Conservation (phyloP, 2,113 vertebrate genomes). For the Platanista minor region DNA sequence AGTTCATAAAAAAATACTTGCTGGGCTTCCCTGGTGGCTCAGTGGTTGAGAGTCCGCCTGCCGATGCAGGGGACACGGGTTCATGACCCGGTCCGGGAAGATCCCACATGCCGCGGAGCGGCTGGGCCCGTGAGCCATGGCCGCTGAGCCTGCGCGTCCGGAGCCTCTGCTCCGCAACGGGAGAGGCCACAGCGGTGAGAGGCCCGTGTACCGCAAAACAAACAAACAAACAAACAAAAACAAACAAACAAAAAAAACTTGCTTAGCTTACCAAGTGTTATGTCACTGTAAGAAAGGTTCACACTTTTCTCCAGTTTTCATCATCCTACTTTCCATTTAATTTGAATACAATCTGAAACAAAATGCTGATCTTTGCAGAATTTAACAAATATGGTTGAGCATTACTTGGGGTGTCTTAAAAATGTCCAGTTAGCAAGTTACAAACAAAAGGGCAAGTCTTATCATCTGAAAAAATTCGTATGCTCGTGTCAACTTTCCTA, state of each 20-base stretch:
- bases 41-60: too few species aligned
- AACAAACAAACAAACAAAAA: too few species aligned
- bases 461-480: not conserved
- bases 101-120: too few species aligned
- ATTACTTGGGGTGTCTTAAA: constrained; percentile 25
- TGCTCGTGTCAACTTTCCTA: not conserved
- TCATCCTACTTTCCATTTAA: not conserved
- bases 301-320: constrained; percentile 5
- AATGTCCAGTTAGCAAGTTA: constrained; percentile 38
- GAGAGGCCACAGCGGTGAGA: too few species aligned
- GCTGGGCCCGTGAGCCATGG: too few species aligned
- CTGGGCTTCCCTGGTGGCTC: too few species aligned
- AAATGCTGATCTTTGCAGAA: constrained; percentile 49
- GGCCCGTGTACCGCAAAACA: too few species aligned
- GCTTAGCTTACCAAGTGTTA: not conserved
- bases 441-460: not conserved
- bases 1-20: not conserved
- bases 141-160: too few species aligned
- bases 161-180: too few species aligned
- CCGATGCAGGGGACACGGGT: too few species aligned
- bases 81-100: too few species aligned
- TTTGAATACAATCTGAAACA: constrained; percentile 28
- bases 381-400: not conserved
- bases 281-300: not conserved
- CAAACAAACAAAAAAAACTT: not conserved